Evolutionary conservation across 2,888 invertebrate genomes (phyloP), one percentile per base, ranked within the genome.

Genomic region (Drosophila infuscata): DNA sequence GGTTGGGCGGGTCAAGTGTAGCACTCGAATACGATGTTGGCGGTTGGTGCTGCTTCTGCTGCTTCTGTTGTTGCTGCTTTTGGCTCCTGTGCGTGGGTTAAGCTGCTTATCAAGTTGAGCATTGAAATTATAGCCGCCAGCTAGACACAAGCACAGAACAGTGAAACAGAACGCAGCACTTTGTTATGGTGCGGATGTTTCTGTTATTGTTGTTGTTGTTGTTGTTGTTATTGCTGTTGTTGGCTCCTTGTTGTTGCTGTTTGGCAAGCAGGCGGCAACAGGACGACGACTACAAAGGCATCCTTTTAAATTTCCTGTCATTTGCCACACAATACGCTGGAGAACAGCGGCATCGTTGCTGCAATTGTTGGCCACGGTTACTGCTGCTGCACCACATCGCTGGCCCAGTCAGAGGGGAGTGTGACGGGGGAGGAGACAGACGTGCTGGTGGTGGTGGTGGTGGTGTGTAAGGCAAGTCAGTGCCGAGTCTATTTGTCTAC

Each of bases 231-330:
- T 38, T 51, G 68, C 43, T 70, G 58, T 49, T 69, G 52, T 56
- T 68, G 53, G 17, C 17, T 36, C 17, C 36, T 25, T 78, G 75
- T 52, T 64, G 57, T 38, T 72, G 68, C 66, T 71, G 70, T 51
- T 82, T 73, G 79, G 56, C 62, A 79, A 73, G 71, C 53, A 75
- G 70, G 52, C 59, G 64, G 53, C 38, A 67, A 70, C 57, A 66
- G 74, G 70, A 83, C 76, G 73, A 76, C 74, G 81, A 84, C 83
- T 89, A 88, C 89, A 89, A 89, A 89, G 88, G 88, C 88, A 89
- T 88, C 88, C 89, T 89, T 88, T 88, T 88, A 88, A 88, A 89
- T 89, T 89, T 88, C 88, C 89, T 89, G 89, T 89, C 88, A 88
- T 88, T 88, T 88, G 89, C 88, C 83, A 84, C 89, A 87, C 87